Evolutionary conservation across 2,888 invertebrate genomes (phyloP).

Genomic region (Schizaphis graminum): DNA sequence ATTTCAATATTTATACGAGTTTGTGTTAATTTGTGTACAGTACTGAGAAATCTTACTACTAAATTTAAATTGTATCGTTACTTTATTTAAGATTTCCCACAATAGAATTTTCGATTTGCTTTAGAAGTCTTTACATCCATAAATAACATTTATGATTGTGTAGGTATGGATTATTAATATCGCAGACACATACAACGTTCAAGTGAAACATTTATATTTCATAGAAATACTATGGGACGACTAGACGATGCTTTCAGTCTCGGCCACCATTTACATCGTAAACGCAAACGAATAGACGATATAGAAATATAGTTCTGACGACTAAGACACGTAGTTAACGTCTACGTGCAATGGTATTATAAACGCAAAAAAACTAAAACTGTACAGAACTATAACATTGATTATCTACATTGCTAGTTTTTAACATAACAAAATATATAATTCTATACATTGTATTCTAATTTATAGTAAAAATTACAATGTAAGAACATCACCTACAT

Average conservation of each 20-base stretch:
- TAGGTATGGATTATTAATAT: neutral
- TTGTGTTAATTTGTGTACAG: neutral
- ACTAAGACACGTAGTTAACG: neutral
- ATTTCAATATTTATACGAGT: neutral
- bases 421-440: no score
- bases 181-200: neutral
- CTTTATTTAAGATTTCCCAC: neutral
- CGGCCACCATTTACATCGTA: neutral
- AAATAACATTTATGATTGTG: neutral
- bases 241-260: neutral
- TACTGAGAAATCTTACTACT: neutral
- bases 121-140: neutral
- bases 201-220: neutral
- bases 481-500: no score
- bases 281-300: neutral
- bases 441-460: no score
- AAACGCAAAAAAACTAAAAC: neutral
- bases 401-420: no score
- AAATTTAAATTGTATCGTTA: neutral
- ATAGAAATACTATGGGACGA: neutral
- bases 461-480: no score
- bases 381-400: neutral
- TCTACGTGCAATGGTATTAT: neutral
- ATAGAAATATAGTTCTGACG: neutral
- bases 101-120: neutral